Percentiles rank a stretch among this genome's conserved stretches.
Conservation (phyloP, 2,888 invertebrate genomes). For the Podotricha telesiphe region DNA sequence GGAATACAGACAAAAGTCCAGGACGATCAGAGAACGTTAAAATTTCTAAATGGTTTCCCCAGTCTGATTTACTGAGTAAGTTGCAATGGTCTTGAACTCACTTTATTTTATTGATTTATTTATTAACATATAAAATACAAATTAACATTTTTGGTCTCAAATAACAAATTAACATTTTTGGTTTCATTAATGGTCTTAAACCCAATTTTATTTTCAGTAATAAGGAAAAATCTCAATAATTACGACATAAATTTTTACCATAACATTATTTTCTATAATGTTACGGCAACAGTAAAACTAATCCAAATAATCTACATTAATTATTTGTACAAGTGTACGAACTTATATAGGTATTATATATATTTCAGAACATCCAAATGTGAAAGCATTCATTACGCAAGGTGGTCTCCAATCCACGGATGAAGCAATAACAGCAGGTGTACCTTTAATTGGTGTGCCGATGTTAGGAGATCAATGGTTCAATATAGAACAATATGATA, state of each 20-base stretch:
- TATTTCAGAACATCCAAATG: slow-evolving; percentile 59
- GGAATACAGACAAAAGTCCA: slow-evolving; percentile 54
- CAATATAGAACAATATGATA: slow-evolving; percentile 56
- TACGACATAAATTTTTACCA: no score
- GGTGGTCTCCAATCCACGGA: slow-evolving; percentile 70
- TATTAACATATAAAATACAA: no score
- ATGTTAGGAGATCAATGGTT: slow-evolving; percentile 66
- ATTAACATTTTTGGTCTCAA: no score
- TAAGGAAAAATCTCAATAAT: no score
- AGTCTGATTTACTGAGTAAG: slow-evolving; percentile 60
- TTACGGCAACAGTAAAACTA: no score
- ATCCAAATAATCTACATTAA: no score
- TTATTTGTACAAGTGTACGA: no score
- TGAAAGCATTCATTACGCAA: slow-evolving; percentile 68
- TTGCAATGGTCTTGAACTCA: neutral
- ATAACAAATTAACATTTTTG: no score
- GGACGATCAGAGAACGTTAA: slow-evolving; percentile 54
- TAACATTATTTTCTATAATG: no score
- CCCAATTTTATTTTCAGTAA: no score
- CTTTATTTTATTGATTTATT: no score
- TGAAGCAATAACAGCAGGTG: slow-evolving; percentile 63
- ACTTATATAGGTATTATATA: neutral
- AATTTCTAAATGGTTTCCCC: slow-evolving; percentile 62
- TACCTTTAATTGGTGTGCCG: slow-evolving; percentile 65
- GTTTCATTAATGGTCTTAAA: no score